A percentile compares a stretch with the other conserved stretches of the same genome.
These are phyloP conservation scores for Barnardius zonarius DNA, from an alignment of 2,113 vertebrate species.

Conservation along the genomic window DNA sequence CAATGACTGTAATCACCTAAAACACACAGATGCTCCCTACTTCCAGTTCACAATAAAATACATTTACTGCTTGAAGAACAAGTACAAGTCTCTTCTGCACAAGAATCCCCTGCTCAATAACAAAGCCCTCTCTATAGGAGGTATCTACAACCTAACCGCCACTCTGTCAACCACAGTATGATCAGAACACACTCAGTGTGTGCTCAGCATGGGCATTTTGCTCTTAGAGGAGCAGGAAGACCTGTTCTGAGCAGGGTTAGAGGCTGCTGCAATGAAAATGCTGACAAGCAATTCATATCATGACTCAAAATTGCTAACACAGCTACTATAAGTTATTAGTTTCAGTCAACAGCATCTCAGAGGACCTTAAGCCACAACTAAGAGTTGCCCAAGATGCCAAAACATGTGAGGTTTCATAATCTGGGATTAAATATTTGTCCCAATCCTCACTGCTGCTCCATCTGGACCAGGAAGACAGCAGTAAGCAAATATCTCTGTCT, in stretches of 20 bases:
- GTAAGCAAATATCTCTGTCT: neutral
- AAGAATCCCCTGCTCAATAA: neutral
- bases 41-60: neutral
- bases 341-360: neutral
- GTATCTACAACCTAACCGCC: accelerated
- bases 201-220: neutral
- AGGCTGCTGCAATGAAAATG: neutral
- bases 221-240: neutral
- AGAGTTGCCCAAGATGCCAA: neutral
- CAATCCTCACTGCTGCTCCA: neutral
- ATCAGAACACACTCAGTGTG: accelerated
- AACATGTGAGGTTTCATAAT: neutral
- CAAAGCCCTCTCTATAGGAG: accelerated
- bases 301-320: neutral
- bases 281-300: neutral
- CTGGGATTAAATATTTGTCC: neutral
- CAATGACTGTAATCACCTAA: neutral
- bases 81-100: neutral
- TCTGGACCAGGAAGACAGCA: neutral
- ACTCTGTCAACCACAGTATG: neutral
- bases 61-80: neutral
- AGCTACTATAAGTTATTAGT: neutral
- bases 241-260: neutral
- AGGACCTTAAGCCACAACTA: accelerated
- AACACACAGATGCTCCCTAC: neutral